Evolutionary conservation across 2,113 vertebrate species (phyloP), one percentile per base, ranked within the genome.

Genomic region (Nestor notabilis): DNA sequence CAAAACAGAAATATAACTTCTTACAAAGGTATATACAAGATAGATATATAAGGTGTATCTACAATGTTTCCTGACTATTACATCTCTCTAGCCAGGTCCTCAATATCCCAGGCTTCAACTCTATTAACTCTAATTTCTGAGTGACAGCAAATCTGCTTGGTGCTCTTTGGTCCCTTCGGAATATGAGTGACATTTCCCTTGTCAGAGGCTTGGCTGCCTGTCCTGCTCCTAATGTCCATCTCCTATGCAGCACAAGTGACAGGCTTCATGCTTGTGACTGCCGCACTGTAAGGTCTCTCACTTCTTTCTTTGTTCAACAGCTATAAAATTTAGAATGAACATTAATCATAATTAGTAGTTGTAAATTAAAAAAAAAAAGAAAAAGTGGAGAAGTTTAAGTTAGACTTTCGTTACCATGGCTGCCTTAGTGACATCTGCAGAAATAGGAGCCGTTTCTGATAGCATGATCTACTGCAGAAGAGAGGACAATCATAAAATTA

Each of bases 201-300:
- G 46, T 74, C 61, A 49, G 37, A 68, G 31, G 29, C 31, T 49
- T 41, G 58, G 68, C 25, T 1, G 13, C 47, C 60, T 71, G n/a
- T 21, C 64, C 61, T 79, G 43, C 20, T 84, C 49, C 78, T 49
- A 50, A 11, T 0, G 1, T n/a, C 46, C 74, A 27, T 11, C 43
- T 64, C 87, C 74, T 10, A 31, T 80, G 85, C 47, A 84, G 43
- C 31, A 37, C 24, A 81, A 82, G 47, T 3, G 1, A 53, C 35
- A 87, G 37, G 31, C 17, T 46, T 49, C 21, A 11, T 3, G 24
- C 39, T 55, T 0, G 0, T 41, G 56, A 43, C 82, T 85, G 24
- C 52, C 35, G 52, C 47, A 64, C 78, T 41, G 13, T 4, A 2
- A 60, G 16, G 41, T 44, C 58, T 75, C 65, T 71, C 43, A 28